A percentile compares a stretch with the other conserved stretches of the same genome.
phyloP scores from a whole-genome alignment of 2,888 invertebrate genomes.

The Xylocampa areola region DNA sequence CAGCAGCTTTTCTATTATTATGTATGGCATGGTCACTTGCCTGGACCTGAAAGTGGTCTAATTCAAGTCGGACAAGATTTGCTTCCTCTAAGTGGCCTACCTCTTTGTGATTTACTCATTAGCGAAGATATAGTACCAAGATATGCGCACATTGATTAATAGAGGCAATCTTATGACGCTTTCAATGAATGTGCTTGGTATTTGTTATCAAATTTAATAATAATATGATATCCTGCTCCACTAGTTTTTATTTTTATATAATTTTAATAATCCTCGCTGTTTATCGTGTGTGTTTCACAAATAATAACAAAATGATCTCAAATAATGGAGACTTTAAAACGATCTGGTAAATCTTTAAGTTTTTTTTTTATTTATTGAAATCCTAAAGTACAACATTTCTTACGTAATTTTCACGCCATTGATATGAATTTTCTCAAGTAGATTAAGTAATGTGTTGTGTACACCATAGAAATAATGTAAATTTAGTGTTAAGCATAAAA shows the following conservation, averaged over 20 bases:
- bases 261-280: conserved; percentile 45
- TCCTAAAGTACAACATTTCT: conserved; percentile 52
- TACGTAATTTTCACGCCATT: conserved; percentile 12
- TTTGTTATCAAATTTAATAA: conserved; percentile 42
- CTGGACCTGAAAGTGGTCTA: conserved; percentile 90
- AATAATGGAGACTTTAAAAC: conserved; percentile 13
- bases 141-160: conserved; percentile 94
- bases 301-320: conserved; percentile 22
- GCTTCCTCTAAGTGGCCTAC: conserved; percentile 91
- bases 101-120: conserved; percentile 94
- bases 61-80: conserved; percentile 93
- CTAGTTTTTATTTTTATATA: conserved; percentile 52
- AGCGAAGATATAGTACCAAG: conserved; percentile 93
- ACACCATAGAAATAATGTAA: conserved; percentile 33
- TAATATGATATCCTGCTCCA: conserved; percentile 52
- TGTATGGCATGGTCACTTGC: conserved; percentile 93
- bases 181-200: conserved; percentile 38
- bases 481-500: conserved; percentile 38
- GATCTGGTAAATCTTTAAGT: conserved; percentile 10
- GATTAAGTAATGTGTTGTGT: conserved; percentile 29
- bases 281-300: conserved; percentile 59
- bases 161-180: conserved; percentile 12
- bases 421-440: conserved; percentile 21
- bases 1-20: conserved; percentile 95
- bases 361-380: conserved; percentile 28